Percentiles rank a stretch among this genome's conserved stretches.
Conservation (phyloP, 2,797 vertebrate species). For the Pempheris klunzingeri region DNA sequence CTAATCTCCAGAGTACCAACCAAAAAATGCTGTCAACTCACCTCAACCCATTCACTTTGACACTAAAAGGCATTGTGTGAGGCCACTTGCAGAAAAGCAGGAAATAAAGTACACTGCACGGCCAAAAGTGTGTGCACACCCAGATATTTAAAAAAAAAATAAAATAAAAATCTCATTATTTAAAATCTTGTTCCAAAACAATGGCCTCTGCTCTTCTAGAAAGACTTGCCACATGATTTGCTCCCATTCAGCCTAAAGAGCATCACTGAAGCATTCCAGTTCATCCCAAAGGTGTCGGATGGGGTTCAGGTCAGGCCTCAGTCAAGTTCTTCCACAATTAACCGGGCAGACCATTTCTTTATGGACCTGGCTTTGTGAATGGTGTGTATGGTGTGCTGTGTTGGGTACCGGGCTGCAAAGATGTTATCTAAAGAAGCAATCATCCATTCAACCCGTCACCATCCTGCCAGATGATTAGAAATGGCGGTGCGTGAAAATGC, state of each 20-base stretch:
- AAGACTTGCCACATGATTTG: background rate
- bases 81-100: background rate
- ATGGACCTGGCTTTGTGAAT: too few species aligned
- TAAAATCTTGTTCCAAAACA: too few species aligned
- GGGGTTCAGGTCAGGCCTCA: background rate
- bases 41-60: slow-evolving; percentile 26
- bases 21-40: slow-evolving; percentile 37
- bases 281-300: background rate
- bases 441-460: background rate
- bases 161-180: too few species aligned
- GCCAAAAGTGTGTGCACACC: background rate
- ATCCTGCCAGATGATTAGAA: background rate
- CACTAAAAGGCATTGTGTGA: background rate
- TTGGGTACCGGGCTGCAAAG: background rate
- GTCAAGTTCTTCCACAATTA: slow-evolving; percentile 3
- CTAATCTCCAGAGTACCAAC: slow-evolving; percentile 37
- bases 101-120: background rate
- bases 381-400: too few species aligned
- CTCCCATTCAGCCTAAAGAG: background rate
- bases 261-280: background rate
- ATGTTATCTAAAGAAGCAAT: background rate
- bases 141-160: too few species aligned
- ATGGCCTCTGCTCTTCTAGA: background rate
- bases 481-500: too few species aligned
- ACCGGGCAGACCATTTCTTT: background rate